phyloP scores from a whole-genome alignment of 2,797 vertebrate genomes.

The Poeciliopsis presidionis region DNA sequence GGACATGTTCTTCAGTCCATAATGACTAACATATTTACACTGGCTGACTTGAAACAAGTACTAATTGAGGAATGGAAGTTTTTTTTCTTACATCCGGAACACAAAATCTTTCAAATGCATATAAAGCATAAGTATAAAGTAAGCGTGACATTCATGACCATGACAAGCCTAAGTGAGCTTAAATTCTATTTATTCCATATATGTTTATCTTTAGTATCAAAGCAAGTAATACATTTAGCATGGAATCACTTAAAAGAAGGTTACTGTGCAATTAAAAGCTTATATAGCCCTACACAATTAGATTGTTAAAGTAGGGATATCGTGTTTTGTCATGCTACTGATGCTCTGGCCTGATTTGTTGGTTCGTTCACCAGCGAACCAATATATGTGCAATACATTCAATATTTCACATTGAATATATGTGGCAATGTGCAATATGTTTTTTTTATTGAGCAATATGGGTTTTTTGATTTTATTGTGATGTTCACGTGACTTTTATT shows the following conservation, averaged over 20 bases:
- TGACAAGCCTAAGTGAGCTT: background rate
- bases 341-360: no score
- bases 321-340: no score
- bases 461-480: no score
- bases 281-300: no score
- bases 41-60: background rate
- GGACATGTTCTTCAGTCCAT: no score
- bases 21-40: background rate
- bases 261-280: conserved; percentile 14
- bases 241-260: conserved; percentile 20
- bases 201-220: background rate
- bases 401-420: no score
- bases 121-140: background rate
- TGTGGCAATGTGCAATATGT: no score
- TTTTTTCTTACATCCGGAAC: background rate
- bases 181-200: background rate
- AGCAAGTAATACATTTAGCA: conserved; percentile 21
- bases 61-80: background rate
- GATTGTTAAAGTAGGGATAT: no score
- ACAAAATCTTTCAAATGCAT: background rate
- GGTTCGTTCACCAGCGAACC: no score
- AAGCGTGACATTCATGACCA: background rate
- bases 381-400: no score
- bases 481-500: no score
- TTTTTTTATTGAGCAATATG: no score